phyloP scores from a whole-genome alignment of 2,888 invertebrate genomes.

The Cephus rjabovi region DNA sequence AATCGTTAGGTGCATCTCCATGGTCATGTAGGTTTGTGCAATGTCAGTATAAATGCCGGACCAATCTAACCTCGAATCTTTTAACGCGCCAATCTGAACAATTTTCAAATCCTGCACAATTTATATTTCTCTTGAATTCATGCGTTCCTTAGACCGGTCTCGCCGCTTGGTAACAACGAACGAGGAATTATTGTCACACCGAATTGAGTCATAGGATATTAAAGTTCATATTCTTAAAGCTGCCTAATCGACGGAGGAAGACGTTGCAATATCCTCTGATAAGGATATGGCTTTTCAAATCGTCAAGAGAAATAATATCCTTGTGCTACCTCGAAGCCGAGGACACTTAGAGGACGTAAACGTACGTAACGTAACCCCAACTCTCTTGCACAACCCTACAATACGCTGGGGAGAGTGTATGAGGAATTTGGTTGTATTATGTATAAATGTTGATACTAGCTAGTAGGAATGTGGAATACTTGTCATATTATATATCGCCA shows the following conservation, averaged over 20 bases:
- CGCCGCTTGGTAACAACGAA: background rate
- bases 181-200: background rate
- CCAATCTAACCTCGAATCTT: background rate
- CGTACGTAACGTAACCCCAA: background rate
- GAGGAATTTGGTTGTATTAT: slow-evolving; percentile 56
- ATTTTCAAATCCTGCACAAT: background rate
- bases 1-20: background rate
- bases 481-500: slow-evolving; percentile 48
- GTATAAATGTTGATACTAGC: slow-evolving; percentile 66
- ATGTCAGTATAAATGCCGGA: background rate
- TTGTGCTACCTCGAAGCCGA: background rate
- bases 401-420: background rate
- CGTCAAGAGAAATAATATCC: background rate
- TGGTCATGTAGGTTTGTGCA: background rate
- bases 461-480: slow-evolving; percentile 60
- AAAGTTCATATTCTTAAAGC: background rate
- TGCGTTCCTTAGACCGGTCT: background rate
- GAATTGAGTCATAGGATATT: background rate
- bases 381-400: background rate
- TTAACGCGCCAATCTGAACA: background rate
- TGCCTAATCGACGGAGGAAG: background rate
- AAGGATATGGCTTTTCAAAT: background rate
- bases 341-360: background rate
- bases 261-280: background rate
- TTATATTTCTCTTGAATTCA: background rate